Evolutionary conservation across 2,113 vertebrate genomes (phyloP).

Genomic region (Xiphias gladius): DNA sequence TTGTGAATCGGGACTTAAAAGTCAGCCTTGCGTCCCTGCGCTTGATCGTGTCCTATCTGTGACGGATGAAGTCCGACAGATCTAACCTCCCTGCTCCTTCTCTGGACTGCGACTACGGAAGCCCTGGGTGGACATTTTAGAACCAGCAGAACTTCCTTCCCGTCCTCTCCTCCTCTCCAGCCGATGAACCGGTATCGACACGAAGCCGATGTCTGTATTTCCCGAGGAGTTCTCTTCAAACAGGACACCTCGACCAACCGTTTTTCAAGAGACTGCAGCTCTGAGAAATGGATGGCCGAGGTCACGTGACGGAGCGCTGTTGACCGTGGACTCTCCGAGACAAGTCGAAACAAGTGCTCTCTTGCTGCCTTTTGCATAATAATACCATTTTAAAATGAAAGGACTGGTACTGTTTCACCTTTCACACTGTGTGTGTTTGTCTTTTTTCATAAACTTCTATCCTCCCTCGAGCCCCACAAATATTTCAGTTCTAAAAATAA

Average conservation of each 20-base stretch:
- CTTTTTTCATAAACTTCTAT: conserved; percentile 91
- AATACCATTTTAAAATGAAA: conserved; percentile 87
- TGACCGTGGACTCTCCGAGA: conserved; percentile 86
- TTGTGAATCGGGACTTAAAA: neutral
- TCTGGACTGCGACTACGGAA: neutral
- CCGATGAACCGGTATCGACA: conserved; percentile 86
- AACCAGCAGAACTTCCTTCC: neutral
- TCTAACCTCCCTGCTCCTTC: no score
- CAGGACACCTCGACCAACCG: neutral
- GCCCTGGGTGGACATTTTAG: conserved; percentile 14
- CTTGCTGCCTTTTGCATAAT: conserved; percentile 91
- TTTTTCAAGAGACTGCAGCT: neutral
- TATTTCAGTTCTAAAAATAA: conserved; percentile 84
- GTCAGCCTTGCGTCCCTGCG: neutral
- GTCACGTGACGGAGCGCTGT: conserved; percentile 70
- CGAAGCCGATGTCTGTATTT: conserved; percentile 80
- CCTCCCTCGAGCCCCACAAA: conserved; percentile 84
- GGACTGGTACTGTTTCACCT: conserved; percentile 85
- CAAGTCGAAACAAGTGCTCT: conserved; percentile 91
- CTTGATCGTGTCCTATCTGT: neutral
- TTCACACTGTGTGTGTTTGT: conserved; percentile 94
- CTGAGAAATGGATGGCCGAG: neutral
- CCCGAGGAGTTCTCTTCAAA: neutral
- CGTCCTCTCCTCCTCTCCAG: conserved; percentile 46
- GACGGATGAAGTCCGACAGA: no score